These are phyloP conservation scores for western clawed frog (Xenopus tropicalis) DNA, from an alignment of 2,113 vertebrate species.

Conservation along the genomic window UCB_Xtro_10.0 CM004451.2:21948001-21948500, in stretches of 20 bases:
- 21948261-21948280: not conserved
- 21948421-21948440: slow-evolving; percentile 2
- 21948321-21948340: slow-evolving; percentile 3
- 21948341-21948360: not conserved
- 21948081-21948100: not conserved
- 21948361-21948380: not conserved
- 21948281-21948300: not conserved
- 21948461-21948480: not conserved
- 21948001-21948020: too few relatives aligned
- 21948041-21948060: not conserved
- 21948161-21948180: slow-evolving; percentile 26
- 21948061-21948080: not conserved
- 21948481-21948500: not conserved
- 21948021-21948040: too few relatives aligned
- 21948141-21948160: slow-evolving; percentile 30
- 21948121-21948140: slow-evolving; percentile 43
- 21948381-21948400: not conserved
- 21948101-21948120: slow-evolving; percentile 32
- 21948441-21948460: slow-evolving; percentile 4
- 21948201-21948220: slow-evolving; percentile 25
- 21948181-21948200: not conserved
- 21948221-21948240: slow-evolving; percentile 3
- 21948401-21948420: not conserved
- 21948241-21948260: not conserved
- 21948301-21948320: slow-evolving; percentile 1